phyloP scores from a whole-genome alignment of 2,888 invertebrate genomes.

The Tipula confusa region DNA sequence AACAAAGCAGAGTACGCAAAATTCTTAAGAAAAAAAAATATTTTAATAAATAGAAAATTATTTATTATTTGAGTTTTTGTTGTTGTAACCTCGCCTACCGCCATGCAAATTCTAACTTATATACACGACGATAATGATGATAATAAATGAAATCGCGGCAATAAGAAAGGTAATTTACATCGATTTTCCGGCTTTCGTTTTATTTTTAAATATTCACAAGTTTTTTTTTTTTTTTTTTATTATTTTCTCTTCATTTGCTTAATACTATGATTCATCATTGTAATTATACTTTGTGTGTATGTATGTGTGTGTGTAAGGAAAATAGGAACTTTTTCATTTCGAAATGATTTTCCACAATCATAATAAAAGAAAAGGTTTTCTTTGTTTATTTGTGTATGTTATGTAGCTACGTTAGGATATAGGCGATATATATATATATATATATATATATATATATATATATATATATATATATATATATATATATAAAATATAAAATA shows the following conservation, averaged over 20 bases:
- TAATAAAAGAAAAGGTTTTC: neutral
- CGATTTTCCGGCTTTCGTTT: neutral
- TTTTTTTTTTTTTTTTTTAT: neutral
- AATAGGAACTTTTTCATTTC: neutral
- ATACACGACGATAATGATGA: neutral
- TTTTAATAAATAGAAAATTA: neutral
- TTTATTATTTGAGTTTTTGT: neutral
- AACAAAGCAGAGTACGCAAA: neutral
- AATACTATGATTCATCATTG: constrained; percentile 12
- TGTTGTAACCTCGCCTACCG: neutral
- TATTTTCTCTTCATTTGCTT: neutral
- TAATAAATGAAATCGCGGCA: neutral
- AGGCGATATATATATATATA: too few species aligned
- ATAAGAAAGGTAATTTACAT: constrained; percentile 20
- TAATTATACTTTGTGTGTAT: neutral
- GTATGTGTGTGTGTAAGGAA: neutral
- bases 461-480: too few species aligned
- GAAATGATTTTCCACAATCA: neutral
- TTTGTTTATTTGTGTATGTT: neutral
- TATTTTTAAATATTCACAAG: neutral
- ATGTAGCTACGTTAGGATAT: neutral
- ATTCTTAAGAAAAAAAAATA: too few species aligned
- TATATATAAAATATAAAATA: too few species aligned
- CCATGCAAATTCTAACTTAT: neutral
- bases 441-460: too few species aligned